Evolutionary conservation across 2,888 invertebrate genomes (phyloP), one percentile per base, ranked within the genome.

Genomic region (Apoda limacodes): DNA sequence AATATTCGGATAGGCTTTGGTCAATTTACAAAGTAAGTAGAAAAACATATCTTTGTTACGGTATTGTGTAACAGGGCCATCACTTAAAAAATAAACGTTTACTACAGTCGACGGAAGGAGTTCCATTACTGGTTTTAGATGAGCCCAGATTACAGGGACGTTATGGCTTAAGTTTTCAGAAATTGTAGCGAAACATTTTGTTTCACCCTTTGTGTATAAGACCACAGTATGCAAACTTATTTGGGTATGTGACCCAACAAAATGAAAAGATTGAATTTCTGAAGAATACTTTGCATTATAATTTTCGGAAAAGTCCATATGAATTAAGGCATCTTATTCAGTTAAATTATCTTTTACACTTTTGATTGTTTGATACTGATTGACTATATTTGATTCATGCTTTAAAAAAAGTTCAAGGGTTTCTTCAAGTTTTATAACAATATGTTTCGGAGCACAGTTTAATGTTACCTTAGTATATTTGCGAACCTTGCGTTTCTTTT

Each of bases 41-140:
- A 29, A 35, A 43, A 45, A 47, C 39, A 41, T 44, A 14, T 29
- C 26, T 40, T 45, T 45, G 25, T 49, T 46, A 17, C 42, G 34
- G 27, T 48, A 48, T 34, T 46, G 46, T 11, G 42, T 45, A 25
- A 35, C 37, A 25, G 43, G 45, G 10, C 43, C 42, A 34, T 45
- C 40, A 29, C 38, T 41, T 24, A 44, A 26, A 22, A 46, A 41
- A 40, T 48, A 35, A 19, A 48, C 23, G 33, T 36, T 39, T 35
- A 37, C 29, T 31, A 39, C 31, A 25, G 30, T 25, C 13, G 24
- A 29, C 13, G 41, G 35, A 19, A 38, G 34, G n/a, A n/a, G n/a
- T 38, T 38, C 22, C 32, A 42, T 35, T 20, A 36, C 27, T 29
- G 42, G 42, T 32, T 40, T 35, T 23, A 42, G 31, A 38, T 35